phyloP scores from a whole-genome alignment of 2,888 invertebrate species.

The Mesoligia furuncula region DNA sequence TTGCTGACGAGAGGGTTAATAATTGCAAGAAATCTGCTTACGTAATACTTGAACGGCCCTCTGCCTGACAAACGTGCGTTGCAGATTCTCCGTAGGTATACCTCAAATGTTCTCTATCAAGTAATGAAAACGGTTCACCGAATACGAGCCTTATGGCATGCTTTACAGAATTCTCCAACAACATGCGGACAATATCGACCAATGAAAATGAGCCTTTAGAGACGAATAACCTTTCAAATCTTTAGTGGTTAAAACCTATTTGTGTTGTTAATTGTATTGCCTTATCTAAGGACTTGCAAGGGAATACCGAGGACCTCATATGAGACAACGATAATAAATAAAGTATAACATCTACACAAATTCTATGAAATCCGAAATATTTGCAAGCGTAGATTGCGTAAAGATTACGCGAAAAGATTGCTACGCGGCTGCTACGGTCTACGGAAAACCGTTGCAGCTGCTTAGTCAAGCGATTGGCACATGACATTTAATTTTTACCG shows the following conservation, averaged over 20 bases:
- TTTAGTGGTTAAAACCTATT: constrained; percentile 5
- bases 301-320: background rate
- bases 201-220: background rate
- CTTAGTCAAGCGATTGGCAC: background rate
- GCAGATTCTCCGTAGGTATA: background rate
- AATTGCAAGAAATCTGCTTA: too few species aligned
- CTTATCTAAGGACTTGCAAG: too few species aligned
- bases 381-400: background rate
- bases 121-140: background rate
- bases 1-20: too few species aligned
- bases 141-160: too few species aligned
- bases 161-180: too few species aligned
- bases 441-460: constrained; percentile 22
- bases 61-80: background rate
- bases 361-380: background rate
- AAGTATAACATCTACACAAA: background rate
- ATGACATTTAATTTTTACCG: constrained; percentile 3
- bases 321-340: background rate
- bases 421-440: constrained; percentile 31
- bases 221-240: constrained; percentile 1
- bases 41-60: too few species aligned
- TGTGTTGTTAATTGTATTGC: background rate
- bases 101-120: background rate
- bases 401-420: background rate
- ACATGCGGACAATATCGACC: background rate